Percentiles rank a stretch among this genome's conserved stretches.
Conservation (phyloP, 2,797 vertebrate species). For the Leontopithecus rosalia region DNA sequence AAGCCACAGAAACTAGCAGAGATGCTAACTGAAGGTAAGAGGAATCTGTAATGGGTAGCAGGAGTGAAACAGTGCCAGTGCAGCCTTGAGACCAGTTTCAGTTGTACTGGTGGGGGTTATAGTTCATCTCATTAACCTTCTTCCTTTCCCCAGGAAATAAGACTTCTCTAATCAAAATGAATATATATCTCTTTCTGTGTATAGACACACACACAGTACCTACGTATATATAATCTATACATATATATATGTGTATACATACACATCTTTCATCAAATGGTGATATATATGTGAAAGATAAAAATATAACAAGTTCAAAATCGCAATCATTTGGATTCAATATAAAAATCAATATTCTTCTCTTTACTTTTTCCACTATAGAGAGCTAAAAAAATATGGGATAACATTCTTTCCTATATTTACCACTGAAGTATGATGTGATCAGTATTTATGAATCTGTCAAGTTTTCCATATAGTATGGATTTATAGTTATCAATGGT, state of each 20-base stretch:
- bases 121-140: background rate
- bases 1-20: background rate
- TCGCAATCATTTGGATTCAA: background rate
- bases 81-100: background rate
- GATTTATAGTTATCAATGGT: conserved; percentile 46
- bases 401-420: background rate
- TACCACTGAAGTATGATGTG: background rate
- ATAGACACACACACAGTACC: background rate
- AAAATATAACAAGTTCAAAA: background rate
- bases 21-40: background rate
- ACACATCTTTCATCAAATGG: background rate
- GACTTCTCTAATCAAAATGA: background rate
- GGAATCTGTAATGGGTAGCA: accelerated
- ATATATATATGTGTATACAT: background rate
- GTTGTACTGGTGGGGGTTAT: background rate
- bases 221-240: background rate
- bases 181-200: background rate
- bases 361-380: background rate
- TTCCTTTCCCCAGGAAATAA: background rate
- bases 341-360: background rate
- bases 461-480: conserved; percentile 42
- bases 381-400: background rate
- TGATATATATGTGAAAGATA: background rate
- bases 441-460: conserved; percentile 67
- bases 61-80: background rate